These are phyloP conservation scores for Limenitis arthemis DNA, from an alignment of 2,888 invertebrate species.

Conservation along the genomic window DNA sequence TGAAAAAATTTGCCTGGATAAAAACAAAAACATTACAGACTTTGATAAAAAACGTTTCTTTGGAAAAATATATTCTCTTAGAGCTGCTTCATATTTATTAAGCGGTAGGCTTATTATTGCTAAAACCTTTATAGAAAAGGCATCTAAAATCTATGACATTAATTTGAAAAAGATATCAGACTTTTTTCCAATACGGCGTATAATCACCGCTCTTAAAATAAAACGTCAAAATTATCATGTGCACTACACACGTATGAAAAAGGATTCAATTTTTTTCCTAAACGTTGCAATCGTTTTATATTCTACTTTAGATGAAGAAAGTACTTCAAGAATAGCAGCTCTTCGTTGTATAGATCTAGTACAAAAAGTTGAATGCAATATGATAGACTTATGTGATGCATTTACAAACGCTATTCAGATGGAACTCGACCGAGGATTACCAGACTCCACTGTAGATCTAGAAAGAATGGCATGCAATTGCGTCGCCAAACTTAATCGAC, in stretches of 20 bases:
- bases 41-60: conserved; percentile 43
- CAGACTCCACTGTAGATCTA: conserved; percentile 46
- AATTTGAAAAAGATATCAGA: conserved; percentile 43
- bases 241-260: conserved; percentile 34
- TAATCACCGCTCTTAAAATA: conserved; percentile 33
- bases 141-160: conserved; percentile 44
- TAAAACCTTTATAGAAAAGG: conserved; percentile 44
- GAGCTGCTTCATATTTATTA: conserved; percentile 43
- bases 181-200: conserved; percentile 36
- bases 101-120: conserved; percentile 38
- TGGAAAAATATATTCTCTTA: conserved; percentile 49
- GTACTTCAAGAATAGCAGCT: conserved; percentile 40
- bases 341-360: conserved; percentile 45
- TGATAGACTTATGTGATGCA: conserved; percentile 56
- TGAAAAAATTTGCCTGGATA: conserved; percentile 37
- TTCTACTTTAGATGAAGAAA: conserved; percentile 45
- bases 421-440: conserved; percentile 51
- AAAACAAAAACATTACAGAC: conserved; percentile 25
- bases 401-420: conserved; percentile 61
- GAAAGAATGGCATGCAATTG: conserved; percentile 44
- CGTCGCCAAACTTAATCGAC: conserved; percentile 39
- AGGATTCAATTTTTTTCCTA: conserved; percentile 53
- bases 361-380: conserved; percentile 46
- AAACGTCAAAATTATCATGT: conserved; percentile 39
- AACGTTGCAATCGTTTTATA: conserved; percentile 51